Evolutionary conservation across 2,797 vertebrate genomes (phyloP).

Genomic region (Coccyzus lansbergi): DNA sequence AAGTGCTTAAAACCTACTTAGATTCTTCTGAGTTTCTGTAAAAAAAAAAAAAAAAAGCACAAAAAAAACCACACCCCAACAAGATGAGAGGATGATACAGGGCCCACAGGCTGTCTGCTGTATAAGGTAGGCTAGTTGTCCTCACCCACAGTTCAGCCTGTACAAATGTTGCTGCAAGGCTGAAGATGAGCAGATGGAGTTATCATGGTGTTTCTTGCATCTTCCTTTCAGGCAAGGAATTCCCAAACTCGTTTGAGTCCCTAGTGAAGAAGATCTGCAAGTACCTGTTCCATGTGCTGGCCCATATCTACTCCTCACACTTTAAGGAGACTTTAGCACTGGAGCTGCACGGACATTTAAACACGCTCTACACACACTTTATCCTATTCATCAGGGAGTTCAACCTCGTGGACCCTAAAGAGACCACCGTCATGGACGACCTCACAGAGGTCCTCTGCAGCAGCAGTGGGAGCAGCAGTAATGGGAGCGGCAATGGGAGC

Average conservation of each 20-base stretch:
- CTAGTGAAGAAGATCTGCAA: slow-evolving; percentile 98
- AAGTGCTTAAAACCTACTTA: neutral
- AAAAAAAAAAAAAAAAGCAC: too few species aligned
- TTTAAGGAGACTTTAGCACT: slow-evolving; percentile 97
- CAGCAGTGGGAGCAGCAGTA: slow-evolving; percentile 73
- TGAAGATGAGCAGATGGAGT: neutral
- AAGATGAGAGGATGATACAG: neutral
- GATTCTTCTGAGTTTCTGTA: neutral
- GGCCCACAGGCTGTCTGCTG: neutral
- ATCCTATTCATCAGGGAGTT: slow-evolving; percentile 98
- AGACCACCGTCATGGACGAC: slow-evolving; percentile 98
- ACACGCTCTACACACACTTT: slow-evolving; percentile 98
- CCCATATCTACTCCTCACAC: slow-evolving; percentile 98
- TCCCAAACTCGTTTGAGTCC: slow-evolving; percentile 95
- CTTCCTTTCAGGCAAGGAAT: slow-evolving; percentile 88
- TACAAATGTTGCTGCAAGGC: neutral
- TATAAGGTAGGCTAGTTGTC: neutral
- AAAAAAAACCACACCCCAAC: too few species aligned
- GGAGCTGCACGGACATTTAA: slow-evolving; percentile 98
- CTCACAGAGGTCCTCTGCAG: slow-evolving; percentile 95
- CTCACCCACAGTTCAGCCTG: neutral
- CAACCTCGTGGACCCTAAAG: slow-evolving; percentile 98
- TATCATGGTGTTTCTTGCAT: neutral
- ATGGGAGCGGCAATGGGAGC: slow-evolving; percentile 74
- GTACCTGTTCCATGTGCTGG: slow-evolving; percentile 96